A percentile compares a stretch with the other conserved stretches of the same genome.
Conservation (phyloP, 2,113 vertebrate genomes). For the Pampusana beccarii region DNA sequence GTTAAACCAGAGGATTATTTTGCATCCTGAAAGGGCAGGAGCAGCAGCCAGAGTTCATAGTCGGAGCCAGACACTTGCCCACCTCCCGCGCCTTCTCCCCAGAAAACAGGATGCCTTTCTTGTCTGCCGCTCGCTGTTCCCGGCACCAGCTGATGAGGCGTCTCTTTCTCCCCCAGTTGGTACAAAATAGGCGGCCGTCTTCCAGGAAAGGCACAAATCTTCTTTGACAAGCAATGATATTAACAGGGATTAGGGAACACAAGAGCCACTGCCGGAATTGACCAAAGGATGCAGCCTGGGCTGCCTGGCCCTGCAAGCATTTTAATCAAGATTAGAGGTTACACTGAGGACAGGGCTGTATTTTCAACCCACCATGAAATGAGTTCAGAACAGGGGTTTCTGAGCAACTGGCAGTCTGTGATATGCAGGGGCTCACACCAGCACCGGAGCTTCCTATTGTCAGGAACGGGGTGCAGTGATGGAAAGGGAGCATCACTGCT, state of each 20-base stretch:
- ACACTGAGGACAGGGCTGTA: not conserved
- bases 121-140: not conserved
- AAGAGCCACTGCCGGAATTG: not conserved
- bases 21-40: not conserved
- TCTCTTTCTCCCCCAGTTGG: not conserved
- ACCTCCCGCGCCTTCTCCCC: not conserved
- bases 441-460: not conserved
- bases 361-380: not conserved
- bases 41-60: not conserved
- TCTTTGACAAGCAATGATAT: slow-evolving; percentile 59
- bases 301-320: not conserved
- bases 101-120: slow-evolving; percentile 44
- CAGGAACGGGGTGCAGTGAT: not conserved
- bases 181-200: not conserved
- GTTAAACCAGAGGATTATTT: not conserved
- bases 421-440: not conserved
- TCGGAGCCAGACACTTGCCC: not conserved
- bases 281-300: not conserved
- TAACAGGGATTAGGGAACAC: slow-evolving; percentile 56
- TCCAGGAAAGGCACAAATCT: slow-evolving; percentile 63
- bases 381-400: not conserved
- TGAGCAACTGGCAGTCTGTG: not conserved
- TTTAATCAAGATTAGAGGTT: slow-evolving; percentile 44
- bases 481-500: not conserved
- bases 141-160: not conserved